Evolutionary conservation across 2,113 vertebrate species (phyloP).

Genomic region (Dascyllus trimaculatus): DNA sequence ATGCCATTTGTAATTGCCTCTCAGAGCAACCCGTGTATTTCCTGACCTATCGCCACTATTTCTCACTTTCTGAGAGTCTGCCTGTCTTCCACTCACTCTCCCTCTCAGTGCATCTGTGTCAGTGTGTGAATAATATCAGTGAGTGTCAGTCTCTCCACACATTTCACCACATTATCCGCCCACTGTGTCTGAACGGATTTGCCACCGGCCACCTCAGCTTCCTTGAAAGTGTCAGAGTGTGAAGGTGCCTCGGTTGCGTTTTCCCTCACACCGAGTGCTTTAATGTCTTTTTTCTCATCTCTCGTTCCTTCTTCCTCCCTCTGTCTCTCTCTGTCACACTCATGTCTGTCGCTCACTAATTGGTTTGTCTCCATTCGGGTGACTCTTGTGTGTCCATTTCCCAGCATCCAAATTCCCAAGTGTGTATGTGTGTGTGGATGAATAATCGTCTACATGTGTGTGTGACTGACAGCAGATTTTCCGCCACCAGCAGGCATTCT

Average conservation of each 20-base stretch:
- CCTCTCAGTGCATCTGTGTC: not conserved
- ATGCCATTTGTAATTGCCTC: too few relatives aligned
- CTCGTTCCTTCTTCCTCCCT: conserved; percentile 24
- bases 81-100: not conserved
- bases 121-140: conserved; percentile 39
- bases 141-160: conserved; percentile 26
- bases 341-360: conserved; percentile 62
- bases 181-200: conserved; percentile 50
- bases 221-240: conserved; percentile 56
- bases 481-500: conserved; percentile 61
- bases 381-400: conserved; percentile 20
- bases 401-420: conserved; percentile 1
- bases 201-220: conserved; percentile 48
- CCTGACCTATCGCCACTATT: not conserved
- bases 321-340: conserved; percentile 34
- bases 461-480: conserved; percentile 74
- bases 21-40: not conserved
- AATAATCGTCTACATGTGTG: conserved; percentile 22
- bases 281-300: conserved; percentile 53
- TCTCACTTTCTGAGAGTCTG: not conserved
- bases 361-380: conserved; percentile 63
- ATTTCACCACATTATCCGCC: conserved; percentile 40
- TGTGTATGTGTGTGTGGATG: conserved; percentile 5
- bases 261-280: conserved; percentile 31
- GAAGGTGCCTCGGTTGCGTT: conserved; percentile 52